Evolutionary conservation across 1,140 invertebrate genomes (phyloP), one percentile per base, ranked within the genome.

Genomic region (Piezodorus guildinii): DNA sequence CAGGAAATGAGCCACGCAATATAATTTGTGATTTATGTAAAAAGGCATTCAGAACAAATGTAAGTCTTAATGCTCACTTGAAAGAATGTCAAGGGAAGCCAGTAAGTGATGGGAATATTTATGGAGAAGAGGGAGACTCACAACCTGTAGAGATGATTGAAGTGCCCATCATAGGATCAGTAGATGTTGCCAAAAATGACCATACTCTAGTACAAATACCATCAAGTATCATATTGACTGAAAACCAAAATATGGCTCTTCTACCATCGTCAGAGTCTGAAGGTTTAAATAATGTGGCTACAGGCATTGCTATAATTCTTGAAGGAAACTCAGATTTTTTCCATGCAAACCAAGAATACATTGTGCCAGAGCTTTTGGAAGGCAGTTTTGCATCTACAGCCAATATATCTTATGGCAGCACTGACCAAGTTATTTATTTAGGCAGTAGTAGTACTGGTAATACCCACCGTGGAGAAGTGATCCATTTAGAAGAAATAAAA

Each of bases 11-110:
- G 46, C 30, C 72, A 73, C 12, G 76, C 80, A 64, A 69, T 62
- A 82, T 77, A 63, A 76, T 85, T 70, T 88, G 86, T 71, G 78
- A 82, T 64, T 85, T 84, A 69, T 88, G 86, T 71, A 75, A 78
- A 46, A 84, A 83, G 72, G 74, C 79, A 60, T 85, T 85, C 68
- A 76, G 81, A 39, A 77, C 83, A 46, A 81, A 82, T 68, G 73
- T 77, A 9, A 82, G 83, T 70, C 73, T 87, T 16, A 85, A 85
- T 73, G 78, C 79, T 17, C 85, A 88, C 71, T 76, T 86, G 3
- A 63, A 61, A 45, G 58, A 60, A 17, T 66, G 65, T 43, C 17
- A 58, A 54, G 62, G 51, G 15, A 56, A 56, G 44, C 30, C 21
- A 17, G 10, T 3, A 17, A 46, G 12, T 44, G 34, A 62, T 17